Evolutionary conservation across 2,888 invertebrate species (phyloP).

Genomic region (Tinea pellionella): DNA sequence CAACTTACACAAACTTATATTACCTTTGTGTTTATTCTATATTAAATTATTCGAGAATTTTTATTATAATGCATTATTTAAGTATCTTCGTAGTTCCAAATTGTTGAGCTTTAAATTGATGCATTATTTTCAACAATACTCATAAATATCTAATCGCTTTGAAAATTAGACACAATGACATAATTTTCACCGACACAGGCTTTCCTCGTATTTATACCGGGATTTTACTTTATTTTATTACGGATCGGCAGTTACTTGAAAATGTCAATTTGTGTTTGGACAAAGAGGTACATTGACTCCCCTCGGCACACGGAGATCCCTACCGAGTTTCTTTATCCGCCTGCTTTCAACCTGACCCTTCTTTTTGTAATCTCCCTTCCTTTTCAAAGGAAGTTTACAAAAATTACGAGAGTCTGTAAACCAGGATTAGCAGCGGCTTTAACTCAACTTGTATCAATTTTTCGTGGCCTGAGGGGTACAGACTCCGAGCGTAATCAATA

Average conservation of each 20-base stretch:
- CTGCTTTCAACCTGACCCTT: conserved; percentile 32
- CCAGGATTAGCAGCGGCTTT: conserved; percentile 27
- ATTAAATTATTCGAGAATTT: not conserved
- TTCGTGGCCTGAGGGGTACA: not conserved
- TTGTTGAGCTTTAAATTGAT: too few species aligned
- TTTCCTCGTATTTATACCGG: not conserved
- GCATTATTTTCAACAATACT: too few species aligned
- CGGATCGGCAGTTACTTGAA: conserved; percentile 13
- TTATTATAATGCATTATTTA: not conserved
- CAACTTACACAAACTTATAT: not conserved
- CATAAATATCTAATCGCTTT: too few species aligned
- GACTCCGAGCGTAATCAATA: not conserved
- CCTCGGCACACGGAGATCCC: conserved; percentile 7
- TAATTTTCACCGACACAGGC: not conserved
- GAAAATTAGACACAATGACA: not conserved
- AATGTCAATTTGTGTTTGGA: conserved; percentile 14
- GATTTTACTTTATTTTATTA: conserved; percentile 5
- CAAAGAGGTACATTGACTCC: conserved; percentile 9
- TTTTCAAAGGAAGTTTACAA: conserved; percentile 42
- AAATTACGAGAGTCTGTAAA: conserved; percentile 38
- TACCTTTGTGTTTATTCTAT: not conserved
- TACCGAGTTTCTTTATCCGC: conserved; percentile 11
- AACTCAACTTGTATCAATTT: conserved; percentile 4
- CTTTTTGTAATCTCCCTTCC: conserved; percentile 41
- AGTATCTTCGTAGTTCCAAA: too few species aligned